Base-by-base conservation (phyloP, 2,888 invertebrate genomes). In the Germaria angustata region DNA sequence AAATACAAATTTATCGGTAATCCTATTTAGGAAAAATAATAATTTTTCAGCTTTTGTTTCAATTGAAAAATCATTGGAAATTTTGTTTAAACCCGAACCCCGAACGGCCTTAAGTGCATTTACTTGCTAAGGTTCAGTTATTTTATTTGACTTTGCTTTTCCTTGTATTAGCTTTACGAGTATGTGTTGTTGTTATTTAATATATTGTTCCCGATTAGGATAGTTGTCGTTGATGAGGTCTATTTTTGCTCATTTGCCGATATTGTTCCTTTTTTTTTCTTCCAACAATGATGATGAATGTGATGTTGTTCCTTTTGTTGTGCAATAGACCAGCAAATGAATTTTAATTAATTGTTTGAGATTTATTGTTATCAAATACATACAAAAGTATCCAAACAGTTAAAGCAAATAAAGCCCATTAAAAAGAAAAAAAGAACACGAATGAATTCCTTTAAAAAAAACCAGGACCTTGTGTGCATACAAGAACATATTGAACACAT, bases 301-400 rank as follows among this genome's bases (percentile, higher is more conserved):
- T 68, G 57, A 11, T 55, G 34, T 57, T 66, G 22, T 51, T 68
- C 39, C 49, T 79, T 15, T 55, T 66, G 63, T 72, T 66, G 65
- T 44, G 51, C 79, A 79, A 72, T 59, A 59, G 79, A 79, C 57
- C 79, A 79, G 71, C 65, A 79, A 79, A 79, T 79, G 72, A 79
- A 79, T 72, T 72, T 72, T 79, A 72, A 79, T 79, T 79, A 66
- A 79, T 79, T 72, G 79, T 72, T 78, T 65, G 79, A 51, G 57
- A 72, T 79, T 72, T 66, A 65, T 66, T 79, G 57, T 72, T 39
- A 72, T 39, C 46, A 41, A 28, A 28, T 15, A 28, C 15, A 59
- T 5, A 11, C 2, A n/a, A 28, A 24, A 53, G 6, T 32, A n/a
- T 53, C 24, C 8, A 53, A 11, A 15, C 53, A 53, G n/a, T 8